A percentile compares a stretch with the other conserved stretches of the same genome.
Conservation (phyloP, 2,797 vertebrate species). For the Gorsachius magnificus region DNA sequence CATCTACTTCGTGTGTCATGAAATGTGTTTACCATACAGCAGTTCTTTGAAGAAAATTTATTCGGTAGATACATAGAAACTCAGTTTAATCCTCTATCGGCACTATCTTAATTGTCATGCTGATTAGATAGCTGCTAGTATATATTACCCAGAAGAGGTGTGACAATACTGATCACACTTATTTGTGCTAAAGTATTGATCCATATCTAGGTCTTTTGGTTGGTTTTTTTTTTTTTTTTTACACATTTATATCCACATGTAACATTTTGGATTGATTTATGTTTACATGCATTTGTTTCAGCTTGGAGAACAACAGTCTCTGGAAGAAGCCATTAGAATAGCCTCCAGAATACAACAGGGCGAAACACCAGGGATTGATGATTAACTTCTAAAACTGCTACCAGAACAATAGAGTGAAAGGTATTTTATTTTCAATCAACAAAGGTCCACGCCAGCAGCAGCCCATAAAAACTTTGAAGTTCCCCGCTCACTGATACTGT, state of each 20-base stretch:
- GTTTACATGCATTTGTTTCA: constrained; percentile 67
- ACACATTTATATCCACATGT: not conserved
- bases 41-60: constrained; percentile 23
- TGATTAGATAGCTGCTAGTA: constrained; percentile 30
- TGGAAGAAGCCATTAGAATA: constrained; percentile 99
- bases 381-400: constrained; percentile 79
- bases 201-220: not conserved
- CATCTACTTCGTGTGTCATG: not conserved
- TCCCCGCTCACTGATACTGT: constrained; percentile 62
- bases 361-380: constrained; percentile 94
- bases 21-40: not conserved
- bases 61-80: not conserved
- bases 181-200: not conserved
- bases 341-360: constrained; percentile 99
- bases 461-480: constrained; percentile 57
- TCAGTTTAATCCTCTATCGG: not conserved
- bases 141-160: not conserved
- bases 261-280: not conserved
- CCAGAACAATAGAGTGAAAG: constrained; percentile 63
- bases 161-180: not conserved
- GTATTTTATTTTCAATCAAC: constrained; percentile 72
- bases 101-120: not conserved
- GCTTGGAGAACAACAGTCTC: constrained; percentile 96
- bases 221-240: not conserved
- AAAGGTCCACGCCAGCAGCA: constrained; percentile 66